A percentile compares a stretch with the other conserved stretches of the same genome.
Conservation (phyloP, 2,888 invertebrate species). For the Parapristionchus giblindavisi region DNA sequence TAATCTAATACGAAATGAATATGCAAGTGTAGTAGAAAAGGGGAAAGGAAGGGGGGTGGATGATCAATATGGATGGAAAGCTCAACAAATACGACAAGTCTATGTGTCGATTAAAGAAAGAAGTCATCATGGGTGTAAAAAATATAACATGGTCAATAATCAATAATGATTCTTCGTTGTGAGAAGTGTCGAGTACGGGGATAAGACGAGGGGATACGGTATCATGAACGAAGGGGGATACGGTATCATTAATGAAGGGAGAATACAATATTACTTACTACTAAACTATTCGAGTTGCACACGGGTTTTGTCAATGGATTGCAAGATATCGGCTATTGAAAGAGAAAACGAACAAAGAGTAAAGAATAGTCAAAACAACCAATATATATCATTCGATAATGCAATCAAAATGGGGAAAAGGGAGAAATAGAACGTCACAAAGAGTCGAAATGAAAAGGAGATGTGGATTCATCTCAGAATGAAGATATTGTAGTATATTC, state of each 20-base stretch:
- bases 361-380: background rate
- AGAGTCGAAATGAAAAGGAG: background rate
- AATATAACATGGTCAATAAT: no score
- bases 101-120: background rate
- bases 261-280: background rate
- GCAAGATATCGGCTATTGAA: background rate
- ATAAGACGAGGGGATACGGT: background rate
- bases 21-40: no score
- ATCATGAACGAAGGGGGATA: background rate
- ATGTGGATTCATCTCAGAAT: background rate
- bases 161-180: no score
- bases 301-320: background rate
- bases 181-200: background rate
- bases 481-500: background rate
- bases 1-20: no score
- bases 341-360: background rate
- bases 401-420: conserved; percentile 19
- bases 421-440: background rate
- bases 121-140: background rate
- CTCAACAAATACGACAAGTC: no score
- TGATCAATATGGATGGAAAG: no score
- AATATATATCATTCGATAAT: conserved; percentile 2
- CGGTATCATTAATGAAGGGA: background rate
- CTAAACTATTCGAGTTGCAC: no score
- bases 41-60: no score